Evolutionary conservation across 2,113 vertebrate species (phyloP).

Genomic region (Corythaeola cristata): DNA sequence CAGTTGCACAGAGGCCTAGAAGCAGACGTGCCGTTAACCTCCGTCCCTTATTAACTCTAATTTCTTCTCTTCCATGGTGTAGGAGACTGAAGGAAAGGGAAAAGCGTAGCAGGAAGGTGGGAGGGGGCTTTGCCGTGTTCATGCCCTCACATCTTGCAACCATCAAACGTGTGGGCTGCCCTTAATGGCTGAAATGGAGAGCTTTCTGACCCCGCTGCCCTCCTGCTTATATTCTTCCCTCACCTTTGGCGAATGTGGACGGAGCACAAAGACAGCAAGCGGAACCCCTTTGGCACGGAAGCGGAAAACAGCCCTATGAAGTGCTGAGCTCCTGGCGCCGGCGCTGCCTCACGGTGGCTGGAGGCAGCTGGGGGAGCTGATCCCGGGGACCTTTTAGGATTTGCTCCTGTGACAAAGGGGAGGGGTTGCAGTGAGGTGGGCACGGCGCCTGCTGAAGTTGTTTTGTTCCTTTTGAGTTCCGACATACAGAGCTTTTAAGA

Average conservation of each 20-base stretch:
- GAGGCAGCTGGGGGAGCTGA: neutral
- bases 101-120: neutral
- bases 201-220: neutral
- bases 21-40: neutral
- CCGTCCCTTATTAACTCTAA: neutral
- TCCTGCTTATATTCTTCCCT: neutral
- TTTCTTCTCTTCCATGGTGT: neutral
- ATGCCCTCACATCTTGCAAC: rapidly evolving
- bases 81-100: neutral
- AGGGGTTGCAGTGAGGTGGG: neutral
- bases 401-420: neutral
- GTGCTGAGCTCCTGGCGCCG: neutral
- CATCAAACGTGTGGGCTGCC: neutral
- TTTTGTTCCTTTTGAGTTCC: neutral
- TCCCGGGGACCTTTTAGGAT: neutral
- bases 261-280: neutral
- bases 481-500: neutral
- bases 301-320: neutral
- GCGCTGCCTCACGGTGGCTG: rapidly evolving
- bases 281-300: neutral
- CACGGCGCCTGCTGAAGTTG: rapidly evolving
- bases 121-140: rapidly evolving
- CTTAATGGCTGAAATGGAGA: rapidly evolving
- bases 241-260: no score
- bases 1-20: neutral